Evolutionary conservation across 2,113 vertebrate species (phyloP).

Genomic region (Trogon melanurus): DNA sequence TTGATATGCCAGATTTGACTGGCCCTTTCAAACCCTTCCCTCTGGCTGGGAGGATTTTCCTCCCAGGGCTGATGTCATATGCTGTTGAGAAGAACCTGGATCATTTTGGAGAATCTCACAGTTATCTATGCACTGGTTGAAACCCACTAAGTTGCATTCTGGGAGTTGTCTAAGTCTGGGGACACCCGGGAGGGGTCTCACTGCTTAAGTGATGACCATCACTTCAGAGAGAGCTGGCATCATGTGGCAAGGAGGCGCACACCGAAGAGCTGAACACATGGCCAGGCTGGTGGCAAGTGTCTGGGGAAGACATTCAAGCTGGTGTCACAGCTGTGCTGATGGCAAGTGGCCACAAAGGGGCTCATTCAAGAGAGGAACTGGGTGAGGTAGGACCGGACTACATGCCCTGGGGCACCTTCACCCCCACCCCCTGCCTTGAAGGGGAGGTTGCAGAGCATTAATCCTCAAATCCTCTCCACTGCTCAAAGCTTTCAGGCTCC

Average conservation of each 20-base stretch:
- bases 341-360: neutral
- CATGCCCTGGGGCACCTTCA: neutral
- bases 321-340: neutral
- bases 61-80: neutral
- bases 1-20: neutral
- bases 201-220: neutral
- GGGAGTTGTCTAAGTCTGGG: neutral
- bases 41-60: neutral
- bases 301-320: neutral
- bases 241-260: accelerated
- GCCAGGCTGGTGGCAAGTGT: neutral
- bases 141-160: neutral
- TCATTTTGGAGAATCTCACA: neutral
- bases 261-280: accelerated
- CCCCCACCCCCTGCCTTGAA: neutral
- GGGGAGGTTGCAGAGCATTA: neutral
- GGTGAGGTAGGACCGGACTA: no score
- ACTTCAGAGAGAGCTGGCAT: neutral
- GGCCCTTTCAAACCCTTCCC: neutral
- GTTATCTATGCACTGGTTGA: neutral
- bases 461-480: neutral
- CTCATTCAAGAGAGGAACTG: neutral
- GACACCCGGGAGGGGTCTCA: neutral
- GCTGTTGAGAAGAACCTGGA: neutral
- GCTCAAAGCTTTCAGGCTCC: slow-evolving; percentile 34